Base-by-base conservation (phyloP, 1,140 invertebrate species). In the Trichonephila clavata region DNA sequence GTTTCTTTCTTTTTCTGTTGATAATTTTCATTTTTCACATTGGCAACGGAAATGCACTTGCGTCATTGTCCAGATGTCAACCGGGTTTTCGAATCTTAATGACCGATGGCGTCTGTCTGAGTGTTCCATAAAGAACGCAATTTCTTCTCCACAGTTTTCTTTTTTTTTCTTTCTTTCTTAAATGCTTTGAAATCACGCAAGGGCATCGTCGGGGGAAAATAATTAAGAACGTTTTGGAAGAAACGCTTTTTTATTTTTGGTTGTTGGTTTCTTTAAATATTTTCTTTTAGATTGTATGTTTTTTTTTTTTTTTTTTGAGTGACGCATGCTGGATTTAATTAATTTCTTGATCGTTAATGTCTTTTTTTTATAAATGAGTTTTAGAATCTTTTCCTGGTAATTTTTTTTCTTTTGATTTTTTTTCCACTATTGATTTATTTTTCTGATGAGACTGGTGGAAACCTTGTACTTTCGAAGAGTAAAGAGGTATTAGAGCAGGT, bases 21-120 rank as follows among this genome's bases (percentile, higher is more conserved):
- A 21, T 90, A 71, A 39, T 81, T 80, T 80, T 90, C 57, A 27
- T 89, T 89, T 89, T 71, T 24, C 88, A 20, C 43, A n/a, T 60
- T 50, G n/a, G 39, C 24, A 39, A 90, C 71, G 88, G 88, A 90
- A 90, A 90, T 81, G 88, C 68, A 71, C 71, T 90, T 90, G 88
- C 88, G 88, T 90, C 88, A 90, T 59, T 90, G 88, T 81, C 88
- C 88, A 80, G 50, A 90, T 81, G 88, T 81, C 71, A 90, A 81
- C 68, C 43, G 88, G 43, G 39, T 24, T 90, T 60, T 86, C 60
- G 32, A 84, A 89, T 60, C 65, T 81, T 90, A 90, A 81, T 90
- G 88, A 90, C 88, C 71, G 50, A 27, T 90, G 88, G 71, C 71
- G 88, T 60, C 88, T 89, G 87, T 89, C 87, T 89, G 87, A 71